phyloP scores from a whole-genome alignment of 2,888 invertebrate genomes.

The Parascotia fuliginaria region DNA sequence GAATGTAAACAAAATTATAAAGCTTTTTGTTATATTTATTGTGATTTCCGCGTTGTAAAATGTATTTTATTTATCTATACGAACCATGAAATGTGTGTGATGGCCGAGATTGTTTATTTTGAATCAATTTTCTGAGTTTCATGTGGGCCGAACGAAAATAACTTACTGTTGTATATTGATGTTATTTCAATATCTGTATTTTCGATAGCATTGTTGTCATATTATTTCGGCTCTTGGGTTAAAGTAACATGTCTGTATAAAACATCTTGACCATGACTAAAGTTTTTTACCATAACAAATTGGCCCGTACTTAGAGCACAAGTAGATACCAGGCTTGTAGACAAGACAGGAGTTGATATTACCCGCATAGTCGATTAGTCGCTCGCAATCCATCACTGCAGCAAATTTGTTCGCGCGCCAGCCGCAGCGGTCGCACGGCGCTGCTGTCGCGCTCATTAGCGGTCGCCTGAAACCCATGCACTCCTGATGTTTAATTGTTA shows the following conservation, averaged over 20 bases:
- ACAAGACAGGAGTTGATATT: slow-evolving; percentile 48
- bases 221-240: background rate
- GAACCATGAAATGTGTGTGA: slow-evolving; percentile 37
- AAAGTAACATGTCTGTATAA: background rate
- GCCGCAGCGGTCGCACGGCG: slow-evolving; percentile 73
- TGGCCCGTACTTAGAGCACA: slow-evolving; percentile 44
- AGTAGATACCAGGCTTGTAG: slow-evolving; percentile 53
- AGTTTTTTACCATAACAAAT: too few species aligned
- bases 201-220: slow-evolving; percentile 10
- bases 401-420: slow-evolving; percentile 76
- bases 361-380: slow-evolving; percentile 49
- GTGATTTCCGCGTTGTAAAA: slow-evolving; percentile 37
- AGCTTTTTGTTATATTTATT: slow-evolving; percentile 52
- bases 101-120: slow-evolving; percentile 40
- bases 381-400: slow-evolving; percentile 74
- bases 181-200: slow-evolving; percentile 27
- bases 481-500: slow-evolving; percentile 58
- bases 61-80: slow-evolving; percentile 41
- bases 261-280: too few species aligned
- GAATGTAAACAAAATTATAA: slow-evolving; percentile 56
- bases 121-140: slow-evolving; percentile 33
- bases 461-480: slow-evolving; percentile 62
- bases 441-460: slow-evolving; percentile 81
- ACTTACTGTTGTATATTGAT: slow-evolving; percentile 33
- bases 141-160: slow-evolving; percentile 34